Conservation (phyloP, 2,888 invertebrate genomes). For the Apotomis capreana region DNA sequence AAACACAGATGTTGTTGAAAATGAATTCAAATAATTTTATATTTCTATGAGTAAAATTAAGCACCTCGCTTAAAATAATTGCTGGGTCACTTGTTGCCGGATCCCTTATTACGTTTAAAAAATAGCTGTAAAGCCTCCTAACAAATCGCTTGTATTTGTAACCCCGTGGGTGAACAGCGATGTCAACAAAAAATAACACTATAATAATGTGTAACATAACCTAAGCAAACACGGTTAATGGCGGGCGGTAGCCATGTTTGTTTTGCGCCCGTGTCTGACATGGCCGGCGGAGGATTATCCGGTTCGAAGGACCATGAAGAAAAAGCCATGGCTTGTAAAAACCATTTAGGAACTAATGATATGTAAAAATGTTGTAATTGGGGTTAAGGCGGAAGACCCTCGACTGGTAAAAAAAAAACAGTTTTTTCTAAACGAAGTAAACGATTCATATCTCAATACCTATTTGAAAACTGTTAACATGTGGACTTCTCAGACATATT, state of each 20-base stretch:
- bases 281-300: conserved; percentile 70
- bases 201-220: conserved; percentile 73
- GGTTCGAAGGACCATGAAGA: conserved; percentile 47
- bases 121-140: conserved; percentile 20
- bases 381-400: too few relatives aligned
- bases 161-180: conserved; percentile 37
- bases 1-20: too few relatives aligned
- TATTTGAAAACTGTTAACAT: too few relatives aligned
- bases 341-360: not conserved
- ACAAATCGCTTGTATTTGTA: conserved; percentile 39
- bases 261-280: conserved; percentile 73
- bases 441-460: too few relatives aligned
- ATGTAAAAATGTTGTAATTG: too few relatives aligned
- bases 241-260: conserved; percentile 64
- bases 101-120: conserved; percentile 35
- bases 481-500: too few relatives aligned
- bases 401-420: too few relatives aligned
- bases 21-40: not conserved
- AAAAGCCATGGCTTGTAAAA: conserved; percentile 18
- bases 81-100: conserved; percentile 7
- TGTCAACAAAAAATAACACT: conserved; percentile 60
- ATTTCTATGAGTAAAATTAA: conserved; percentile 1
- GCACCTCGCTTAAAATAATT: conserved; percentile 21
- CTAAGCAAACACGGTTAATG: conserved; percentile 75
- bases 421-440: too few relatives aligned